A percentile compares a stretch with the other conserved stretches of the same genome.
Conservation (phyloP, 2,113 vertebrate genomes). For the Caranx ignobilis region DNA sequence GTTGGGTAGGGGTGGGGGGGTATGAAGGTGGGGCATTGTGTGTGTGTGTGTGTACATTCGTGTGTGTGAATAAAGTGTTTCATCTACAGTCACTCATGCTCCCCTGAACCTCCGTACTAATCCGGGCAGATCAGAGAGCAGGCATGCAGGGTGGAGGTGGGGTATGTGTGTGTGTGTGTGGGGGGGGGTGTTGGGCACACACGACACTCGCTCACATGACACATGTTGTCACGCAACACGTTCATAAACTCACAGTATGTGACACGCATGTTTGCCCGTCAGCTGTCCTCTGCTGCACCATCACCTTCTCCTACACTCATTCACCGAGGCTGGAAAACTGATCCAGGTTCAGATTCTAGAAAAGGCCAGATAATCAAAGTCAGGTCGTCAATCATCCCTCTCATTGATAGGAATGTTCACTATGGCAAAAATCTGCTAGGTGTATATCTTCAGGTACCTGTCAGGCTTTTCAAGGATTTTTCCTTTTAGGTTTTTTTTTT, state of each 20-base stretch:
- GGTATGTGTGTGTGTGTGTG: not conserved
- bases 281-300: slow-evolving; percentile 43
- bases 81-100: slow-evolving; percentile 43
- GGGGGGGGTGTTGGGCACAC: not conserved
- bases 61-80: slow-evolving; percentile 7
- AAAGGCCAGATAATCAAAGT: slow-evolving; percentile 27
- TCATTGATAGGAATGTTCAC: slow-evolving; percentile 64
- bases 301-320: slow-evolving; percentile 18
- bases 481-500: not conserved
- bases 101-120: slow-evolving; percentile 41
- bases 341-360: slow-evolving; percentile 25
- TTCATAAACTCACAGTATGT: not conserved
- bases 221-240: slow-evolving; percentile 48
- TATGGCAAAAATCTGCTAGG: slow-evolving; percentile 49
- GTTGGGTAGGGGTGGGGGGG: slow-evolving; percentile 18
- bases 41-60: slow-evolving; percentile 13
- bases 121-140: slow-evolving; percentile 53
- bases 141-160: slow-evolving; percentile 26
- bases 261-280: slow-evolving; percentile 28
- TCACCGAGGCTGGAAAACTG: slow-evolving; percentile 3
- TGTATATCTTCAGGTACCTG: slow-evolving; percentile 5
- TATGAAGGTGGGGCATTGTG: not conserved
- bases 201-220: slow-evolving; percentile 50
- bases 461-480: not conserved
- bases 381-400: slow-evolving; percentile 27